Evolutionary conservation across 2,888 invertebrate genomes (phyloP), one percentile per base, ranked within the genome.

Genomic region (Anodontia alba): DNA sequence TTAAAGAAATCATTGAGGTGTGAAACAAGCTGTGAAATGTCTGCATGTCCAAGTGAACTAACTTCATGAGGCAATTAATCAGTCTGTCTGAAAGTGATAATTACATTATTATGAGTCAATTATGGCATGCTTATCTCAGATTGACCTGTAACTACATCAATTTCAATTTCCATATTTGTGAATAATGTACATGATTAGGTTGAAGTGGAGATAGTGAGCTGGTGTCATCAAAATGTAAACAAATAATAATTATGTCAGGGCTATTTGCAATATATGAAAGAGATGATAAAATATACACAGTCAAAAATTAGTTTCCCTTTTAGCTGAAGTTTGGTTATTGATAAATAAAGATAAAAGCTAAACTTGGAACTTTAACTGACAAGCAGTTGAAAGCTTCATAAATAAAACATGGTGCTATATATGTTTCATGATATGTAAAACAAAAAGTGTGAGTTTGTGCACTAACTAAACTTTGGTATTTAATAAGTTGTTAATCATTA

Each of bases 161-260:
- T 23, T 57, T 57, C 57, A 57, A 26, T 57, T 57, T 57, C 57
- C 5, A 23, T 26, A 57, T 57, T 57, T 17, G 26, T 57, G 26
- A 57, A 17, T 26, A 57, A 57, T 57, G 57, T 29, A 26, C 29
- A 57, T 26, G 26, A 57, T 57, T 57, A 57, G 57, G 57, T 57
- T 57, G 57, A 57, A 57, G 29, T 23, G 23, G 29, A 23, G 57
- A 57, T 57, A 7, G 15, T 57, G 57, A 57, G 29, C 57, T 57
- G 23, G 26, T 57, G 57, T 57, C 57, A 57, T 57, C 57, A 57
- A 26, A 57, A 57, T 57, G 57, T 57, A 57, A 57, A 57, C 29
- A 57, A 57, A 57, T 26, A 57, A 57, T 57, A 57, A 26, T 57
- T 57, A 57, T 57, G 57, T 57, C 57, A 57, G 57, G 57, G 57